These are phyloP conservation scores for Isoperla grammatica DNA, from an alignment of 2,888 invertebrate species.

Conservation along the genomic window DNA sequence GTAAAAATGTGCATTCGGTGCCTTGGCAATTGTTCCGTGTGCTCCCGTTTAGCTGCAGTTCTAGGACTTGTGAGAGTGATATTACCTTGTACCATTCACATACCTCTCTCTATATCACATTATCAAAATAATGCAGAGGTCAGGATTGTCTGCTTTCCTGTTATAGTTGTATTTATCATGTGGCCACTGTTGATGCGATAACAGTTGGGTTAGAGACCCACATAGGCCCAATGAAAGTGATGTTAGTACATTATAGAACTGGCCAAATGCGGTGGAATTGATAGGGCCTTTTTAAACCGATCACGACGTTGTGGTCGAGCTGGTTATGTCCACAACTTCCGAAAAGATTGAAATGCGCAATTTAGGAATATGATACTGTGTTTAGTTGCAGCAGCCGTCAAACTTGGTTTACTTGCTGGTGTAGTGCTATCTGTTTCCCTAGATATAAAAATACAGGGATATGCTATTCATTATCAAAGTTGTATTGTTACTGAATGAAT, in stretches of 20 bases:
- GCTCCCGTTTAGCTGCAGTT: background rate
- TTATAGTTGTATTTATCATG: background rate
- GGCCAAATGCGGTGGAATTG: slow-evolving; percentile 23
- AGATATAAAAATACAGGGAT: too few species aligned
- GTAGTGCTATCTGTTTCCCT: too few species aligned
- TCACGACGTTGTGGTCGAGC: too few species aligned
- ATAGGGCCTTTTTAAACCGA: background rate
- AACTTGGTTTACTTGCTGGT: too few species aligned
- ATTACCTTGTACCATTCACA: background rate
- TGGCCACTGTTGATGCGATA: background rate
- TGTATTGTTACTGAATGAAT: too few species aligned
- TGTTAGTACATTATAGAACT: background rate
- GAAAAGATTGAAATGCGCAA: background rate
- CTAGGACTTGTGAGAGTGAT: background rate
- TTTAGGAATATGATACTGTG: too few species aligned
- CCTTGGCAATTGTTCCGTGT: slow-evolving; percentile 14
- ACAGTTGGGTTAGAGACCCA: too few species aligned
- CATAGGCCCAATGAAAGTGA: background rate
- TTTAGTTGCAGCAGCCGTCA: too few species aligned
- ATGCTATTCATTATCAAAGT: too few species aligned
- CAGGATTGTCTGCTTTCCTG: background rate
- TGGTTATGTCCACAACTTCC: slow-evolving; percentile 1
- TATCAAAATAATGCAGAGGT: background rate
- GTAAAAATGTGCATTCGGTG: slow-evolving; percentile 23
- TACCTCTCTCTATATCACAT: background rate